phyloP scores from a whole-genome alignment of 2,888 invertebrate species.

The Melanargia galathea region DNA sequence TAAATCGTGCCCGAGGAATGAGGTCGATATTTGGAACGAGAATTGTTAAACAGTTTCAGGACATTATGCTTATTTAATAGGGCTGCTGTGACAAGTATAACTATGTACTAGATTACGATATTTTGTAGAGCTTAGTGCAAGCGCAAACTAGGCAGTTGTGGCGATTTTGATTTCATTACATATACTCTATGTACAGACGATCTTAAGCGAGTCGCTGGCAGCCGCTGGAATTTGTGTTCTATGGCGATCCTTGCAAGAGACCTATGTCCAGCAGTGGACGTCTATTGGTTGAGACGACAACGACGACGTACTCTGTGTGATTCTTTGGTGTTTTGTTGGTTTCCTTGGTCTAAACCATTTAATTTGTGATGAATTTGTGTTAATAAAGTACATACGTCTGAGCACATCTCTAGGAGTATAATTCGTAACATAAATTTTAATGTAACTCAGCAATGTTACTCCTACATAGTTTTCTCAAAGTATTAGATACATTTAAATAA shows the following conservation, averaged over 20 bases:
- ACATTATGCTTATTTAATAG: slow-evolving; percentile 10
- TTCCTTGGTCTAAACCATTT: too few relatives aligned
- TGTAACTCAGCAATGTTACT: slow-evolving; percentile 13
- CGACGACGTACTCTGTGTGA: too few relatives aligned
- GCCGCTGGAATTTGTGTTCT: too few relatives aligned
- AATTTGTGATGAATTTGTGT: background rate
- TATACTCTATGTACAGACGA: too few relatives aligned
- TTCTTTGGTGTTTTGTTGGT: too few relatives aligned
- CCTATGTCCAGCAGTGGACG: too few relatives aligned
- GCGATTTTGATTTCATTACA: too few relatives aligned
- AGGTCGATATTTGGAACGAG: slow-evolving; percentile 1
- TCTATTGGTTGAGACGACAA: too few relatives aligned
- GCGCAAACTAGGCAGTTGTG: too few relatives aligned
- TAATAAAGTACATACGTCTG: background rate
- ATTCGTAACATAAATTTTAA: slow-evolving; percentile 9
- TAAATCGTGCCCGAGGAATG: slow-evolving; percentile 18
- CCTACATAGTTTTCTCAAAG: slow-evolving; percentile 9
- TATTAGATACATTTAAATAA: slow-evolving; percentile 9
- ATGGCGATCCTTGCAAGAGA: too few relatives aligned
- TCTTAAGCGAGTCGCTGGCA: too few relatives aligned
- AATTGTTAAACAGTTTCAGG: slow-evolving; percentile 6
- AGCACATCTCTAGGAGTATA: background rate
- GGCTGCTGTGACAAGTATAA: background rate
- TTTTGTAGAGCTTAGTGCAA: background rate
- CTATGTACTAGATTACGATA: background rate